These are phyloP conservation scores for Lepidochitona cinerea DNA, from an alignment of 2,888 invertebrate species.

Conservation along the genomic window DNA sequence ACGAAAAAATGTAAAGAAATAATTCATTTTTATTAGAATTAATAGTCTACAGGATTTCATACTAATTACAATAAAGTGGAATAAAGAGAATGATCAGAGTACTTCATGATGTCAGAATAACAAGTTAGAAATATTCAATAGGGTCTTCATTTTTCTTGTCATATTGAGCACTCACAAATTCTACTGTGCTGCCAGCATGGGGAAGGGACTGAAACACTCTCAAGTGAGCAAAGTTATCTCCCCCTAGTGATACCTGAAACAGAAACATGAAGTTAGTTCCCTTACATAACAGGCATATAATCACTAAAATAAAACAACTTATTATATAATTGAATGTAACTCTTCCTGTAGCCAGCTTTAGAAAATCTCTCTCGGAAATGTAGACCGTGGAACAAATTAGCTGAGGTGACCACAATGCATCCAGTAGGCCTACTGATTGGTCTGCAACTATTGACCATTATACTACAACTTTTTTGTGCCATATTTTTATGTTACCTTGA, in stretches of 20 bases:
- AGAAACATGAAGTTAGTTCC: constrained; percentile 10
- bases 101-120: background rate
- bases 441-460: constrained; percentile 20
- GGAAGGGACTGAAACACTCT: constrained; percentile 67
- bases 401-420: no score
- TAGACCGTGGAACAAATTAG: no score
- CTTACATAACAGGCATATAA: no score
- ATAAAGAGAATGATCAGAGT: background rate
- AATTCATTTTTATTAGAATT: no score
- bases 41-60: no score
- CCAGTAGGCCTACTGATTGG: no score
- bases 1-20: no score
- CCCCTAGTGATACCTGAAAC: constrained; percentile 44
- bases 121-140: constrained; percentile 52
- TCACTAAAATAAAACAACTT: no score
- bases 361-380: no score
- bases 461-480: background rate
- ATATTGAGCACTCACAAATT: constrained; percentile 50
- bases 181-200: constrained; percentile 33
- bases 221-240: constrained; percentile 63
- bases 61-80: background rate
- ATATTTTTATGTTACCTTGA: constrained; percentile 60
- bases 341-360: no score
- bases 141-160: constrained; percentile 53
- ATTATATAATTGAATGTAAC: no score